Conservation (phyloP, 53 echinoderm and acorn worm species). For the Pentamera pediparva region DNA sequence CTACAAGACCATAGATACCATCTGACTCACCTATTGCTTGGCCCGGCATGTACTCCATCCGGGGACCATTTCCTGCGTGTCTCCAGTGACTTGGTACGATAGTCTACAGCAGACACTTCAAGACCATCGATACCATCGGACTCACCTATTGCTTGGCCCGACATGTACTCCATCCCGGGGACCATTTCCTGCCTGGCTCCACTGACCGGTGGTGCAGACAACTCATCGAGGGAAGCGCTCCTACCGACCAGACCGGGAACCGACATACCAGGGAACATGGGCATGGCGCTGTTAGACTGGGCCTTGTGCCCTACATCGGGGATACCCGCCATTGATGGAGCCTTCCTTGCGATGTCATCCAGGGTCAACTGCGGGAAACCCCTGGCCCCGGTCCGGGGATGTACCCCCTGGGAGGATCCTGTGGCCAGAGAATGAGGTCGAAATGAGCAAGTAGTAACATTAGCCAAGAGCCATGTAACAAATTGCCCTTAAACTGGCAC, state of each 20-base stretch:
- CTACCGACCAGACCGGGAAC: not conserved
- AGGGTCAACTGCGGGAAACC: constrained; percentile 20
- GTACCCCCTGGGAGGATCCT: too few relatives aligned
- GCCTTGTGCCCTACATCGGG: too few relatives aligned
- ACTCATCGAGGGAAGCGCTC: constrained; percentile 12
- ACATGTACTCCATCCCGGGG: constrained; percentile 10
- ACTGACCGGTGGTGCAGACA: not conserved
- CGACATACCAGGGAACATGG: not conserved
- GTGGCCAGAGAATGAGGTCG: too few relatives aligned
- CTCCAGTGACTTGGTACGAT: not conserved
- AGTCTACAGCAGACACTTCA: too few relatives aligned
- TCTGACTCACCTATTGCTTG: too few relatives aligned
- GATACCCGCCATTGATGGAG: too few relatives aligned
- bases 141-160: constrained; percentile 21
- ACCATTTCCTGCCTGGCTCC: not conserved
- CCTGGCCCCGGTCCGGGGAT: not conserved
- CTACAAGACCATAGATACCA: too few relatives aligned
- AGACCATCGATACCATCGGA: too few relatives aligned
- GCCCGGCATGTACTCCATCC: too few relatives aligned
- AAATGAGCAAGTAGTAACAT: too few relatives aligned
- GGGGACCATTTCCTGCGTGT: not conserved
- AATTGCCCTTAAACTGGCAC: too few relatives aligned
- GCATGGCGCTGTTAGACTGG: not conserved
- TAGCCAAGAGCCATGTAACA: too few relatives aligned
- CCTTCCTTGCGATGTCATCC: constrained; percentile 1